Conservation (phyloP, 2,888 invertebrate genomes). For the Campoplex capitator region DNA sequence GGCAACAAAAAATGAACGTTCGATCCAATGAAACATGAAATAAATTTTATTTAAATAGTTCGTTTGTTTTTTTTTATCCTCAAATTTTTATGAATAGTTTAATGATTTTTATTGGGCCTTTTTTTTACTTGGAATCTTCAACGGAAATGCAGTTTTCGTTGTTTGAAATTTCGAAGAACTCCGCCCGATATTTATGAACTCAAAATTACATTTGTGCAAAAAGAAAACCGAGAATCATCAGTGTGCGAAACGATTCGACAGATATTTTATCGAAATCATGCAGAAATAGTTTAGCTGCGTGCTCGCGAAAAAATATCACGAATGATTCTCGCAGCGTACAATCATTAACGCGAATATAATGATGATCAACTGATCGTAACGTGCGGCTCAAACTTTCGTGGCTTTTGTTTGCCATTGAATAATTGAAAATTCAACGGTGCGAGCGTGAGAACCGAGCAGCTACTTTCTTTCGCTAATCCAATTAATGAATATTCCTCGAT, state of each 20-base stretch:
- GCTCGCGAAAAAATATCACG: neutral
- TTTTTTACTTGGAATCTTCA: neutral
- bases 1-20: neutral
- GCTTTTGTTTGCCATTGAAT: constrained; percentile 30
- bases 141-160: neutral
- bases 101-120: neutral
- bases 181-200: no score
- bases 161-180: neutral
- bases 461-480: constrained; percentile 31
- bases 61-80: neutral
- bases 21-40: neutral
- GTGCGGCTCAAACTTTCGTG: constrained; percentile 16
- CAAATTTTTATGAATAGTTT: neutral
- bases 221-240: neutral
- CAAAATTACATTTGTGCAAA: neutral
- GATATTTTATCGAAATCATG: no score
- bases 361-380: constrained; percentile 5
- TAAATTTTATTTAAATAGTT: neutral
- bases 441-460: constrained; percentile 5
- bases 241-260: neutral
- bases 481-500: constrained; percentile 25
- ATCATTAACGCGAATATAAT: constrained; percentile 19
- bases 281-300: no score
- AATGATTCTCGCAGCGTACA: neutral
- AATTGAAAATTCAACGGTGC: constrained; percentile 17